Evolutionary conservation across 2,888 invertebrate species (phyloP), one percentile per base, ranked within the genome.

Genomic region (Tanytarsus gracilentus): DNA sequence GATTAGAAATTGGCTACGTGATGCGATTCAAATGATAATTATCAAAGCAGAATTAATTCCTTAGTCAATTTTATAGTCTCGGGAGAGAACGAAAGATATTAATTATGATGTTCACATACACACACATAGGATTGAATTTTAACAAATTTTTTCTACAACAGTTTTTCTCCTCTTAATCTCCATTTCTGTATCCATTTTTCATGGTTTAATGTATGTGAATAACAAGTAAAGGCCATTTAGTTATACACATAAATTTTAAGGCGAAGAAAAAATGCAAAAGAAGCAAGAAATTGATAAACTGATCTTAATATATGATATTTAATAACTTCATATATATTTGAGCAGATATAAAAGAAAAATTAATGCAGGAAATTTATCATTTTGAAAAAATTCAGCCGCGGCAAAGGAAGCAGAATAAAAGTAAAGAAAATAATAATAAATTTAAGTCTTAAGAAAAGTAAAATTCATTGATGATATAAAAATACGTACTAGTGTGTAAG

Each of bases 401-500:
- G 23, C 8, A 33, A 33, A 27, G 29, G 21, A 27, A 23, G 36
- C 23, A 39, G 30, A 3, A 53, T 29, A 4, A 52, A 39, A 18
- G 26, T 36, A 36, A 25, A 58, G n/a, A 56, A 56, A 21, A 55
- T 8, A 8, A 52, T 36, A 27, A 33, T 36, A 4, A 18, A 21
- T 4, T 14, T 14, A 44, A 44, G 16, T n/a, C 23, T 39, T 39
- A 53, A 53, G 9, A 25, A 56, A 16, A 56, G 49, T 21, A 26
- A 49, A 59, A 48, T 56, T 40, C 29, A 59, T 40, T 59, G 58
- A 59, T 59, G 58, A 59, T 59, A 59, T 59, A 40, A 27, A 48
- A 59, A 59, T 59, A 59, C 58, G 58, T 59, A 59, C 58, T 59
- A 59, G 58, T 21, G n/a, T 59, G 44, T 59, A 59, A 59, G 58